A percentile compares a stretch with the other conserved stretches of the same genome.
phyloP scores from a whole-genome alignment of 2,888 invertebrate genomes.

The Diadegma fenestrale region DNA sequence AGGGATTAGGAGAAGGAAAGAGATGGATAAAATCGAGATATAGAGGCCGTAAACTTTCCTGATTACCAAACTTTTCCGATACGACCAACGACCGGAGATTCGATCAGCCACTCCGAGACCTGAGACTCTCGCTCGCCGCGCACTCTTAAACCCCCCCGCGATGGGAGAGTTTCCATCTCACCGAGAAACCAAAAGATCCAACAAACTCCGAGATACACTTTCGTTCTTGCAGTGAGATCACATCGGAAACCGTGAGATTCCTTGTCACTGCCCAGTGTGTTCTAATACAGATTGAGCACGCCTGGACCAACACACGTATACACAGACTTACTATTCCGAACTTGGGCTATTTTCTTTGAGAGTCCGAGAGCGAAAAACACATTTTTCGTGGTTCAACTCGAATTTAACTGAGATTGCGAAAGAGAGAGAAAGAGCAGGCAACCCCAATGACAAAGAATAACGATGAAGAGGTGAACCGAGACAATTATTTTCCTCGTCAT shows the following conservation, averaged over 20 bases:
- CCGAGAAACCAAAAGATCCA: constrained; percentile 55
- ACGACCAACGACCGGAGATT: constrained; percentile 80
- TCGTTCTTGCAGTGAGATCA: constrained; percentile 17
- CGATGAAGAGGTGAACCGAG: constrained; percentile 1
- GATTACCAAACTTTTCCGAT: constrained; percentile 82
- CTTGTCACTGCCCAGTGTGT: constrained; percentile 19
- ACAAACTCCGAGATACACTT: constrained; percentile 18
- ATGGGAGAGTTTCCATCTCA: constrained; percentile 33
- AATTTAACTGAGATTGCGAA: constrained; percentile 53
- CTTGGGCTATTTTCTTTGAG: constrained; percentile 51
- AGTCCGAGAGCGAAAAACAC: constrained; percentile 31
- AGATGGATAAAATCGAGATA: constrained; percentile 39
- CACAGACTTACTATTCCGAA: not conserved
- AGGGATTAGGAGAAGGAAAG: constrained; percentile 30
- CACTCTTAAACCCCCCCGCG: constrained; percentile 41
- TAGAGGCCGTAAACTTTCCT: constrained; percentile 77
- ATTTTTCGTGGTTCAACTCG: constrained; percentile 45
- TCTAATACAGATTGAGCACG: not conserved
- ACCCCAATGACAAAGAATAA: constrained; percentile 21
- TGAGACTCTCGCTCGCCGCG: constrained; percentile 30
- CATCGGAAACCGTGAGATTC: constrained; percentile 27
- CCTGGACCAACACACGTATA: not conserved
- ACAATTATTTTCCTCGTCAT: constrained; percentile 66
- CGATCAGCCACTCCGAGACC: constrained; percentile 73
- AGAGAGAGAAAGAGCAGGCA: constrained; percentile 8